Evolutionary conservation across 2,797 vertebrate genomes (phyloP).

Genomic region (Xiphorhynchus erythropygius): DNA sequence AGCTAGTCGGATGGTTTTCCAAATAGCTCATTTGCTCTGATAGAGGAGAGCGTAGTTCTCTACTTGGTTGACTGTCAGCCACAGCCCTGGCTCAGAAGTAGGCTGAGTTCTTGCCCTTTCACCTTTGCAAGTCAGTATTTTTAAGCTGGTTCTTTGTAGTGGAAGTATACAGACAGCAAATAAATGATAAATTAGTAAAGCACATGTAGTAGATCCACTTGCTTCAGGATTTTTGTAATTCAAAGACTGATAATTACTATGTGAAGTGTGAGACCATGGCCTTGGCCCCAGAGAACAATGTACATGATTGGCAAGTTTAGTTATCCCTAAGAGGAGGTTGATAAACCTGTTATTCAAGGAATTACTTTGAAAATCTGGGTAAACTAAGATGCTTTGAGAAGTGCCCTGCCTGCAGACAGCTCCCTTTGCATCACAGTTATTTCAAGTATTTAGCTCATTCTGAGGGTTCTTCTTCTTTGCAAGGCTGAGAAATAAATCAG

Average conservation of each 20-base stretch:
- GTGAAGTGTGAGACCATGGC: neutral
- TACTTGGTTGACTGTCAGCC: neutral
- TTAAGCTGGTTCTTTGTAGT: neutral
- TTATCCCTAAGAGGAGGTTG: neutral
- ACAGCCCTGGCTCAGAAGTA: neutral
- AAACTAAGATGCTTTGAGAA: neutral
- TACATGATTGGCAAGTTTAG: neutral
- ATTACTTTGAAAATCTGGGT: constrained; percentile 1
- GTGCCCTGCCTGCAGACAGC: neutral
- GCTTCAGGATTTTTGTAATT: neutral
- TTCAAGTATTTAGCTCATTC: neutral
- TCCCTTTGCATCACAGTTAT: neutral
- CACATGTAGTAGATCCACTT: neutral
- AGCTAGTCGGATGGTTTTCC: neutral
- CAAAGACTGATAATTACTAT: neutral
- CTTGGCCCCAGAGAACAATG: neutral
- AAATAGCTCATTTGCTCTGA: neutral
- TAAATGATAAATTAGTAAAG: neutral
- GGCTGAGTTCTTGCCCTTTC: neutral
- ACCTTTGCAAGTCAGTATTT: neutral
- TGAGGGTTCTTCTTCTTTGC: neutral
- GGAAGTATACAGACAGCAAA: neutral
- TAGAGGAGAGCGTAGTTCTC: neutral
- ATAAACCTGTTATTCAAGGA: constrained; percentile 36
- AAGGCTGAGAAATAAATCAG: neutral